Percentiles rank a stretch among this genome's conserved stretches.
These are phyloP conservation scores for Bovichtus variegatus DNA, from an alignment of 2,797 vertebrate species.

Conservation along the genomic window DNA sequence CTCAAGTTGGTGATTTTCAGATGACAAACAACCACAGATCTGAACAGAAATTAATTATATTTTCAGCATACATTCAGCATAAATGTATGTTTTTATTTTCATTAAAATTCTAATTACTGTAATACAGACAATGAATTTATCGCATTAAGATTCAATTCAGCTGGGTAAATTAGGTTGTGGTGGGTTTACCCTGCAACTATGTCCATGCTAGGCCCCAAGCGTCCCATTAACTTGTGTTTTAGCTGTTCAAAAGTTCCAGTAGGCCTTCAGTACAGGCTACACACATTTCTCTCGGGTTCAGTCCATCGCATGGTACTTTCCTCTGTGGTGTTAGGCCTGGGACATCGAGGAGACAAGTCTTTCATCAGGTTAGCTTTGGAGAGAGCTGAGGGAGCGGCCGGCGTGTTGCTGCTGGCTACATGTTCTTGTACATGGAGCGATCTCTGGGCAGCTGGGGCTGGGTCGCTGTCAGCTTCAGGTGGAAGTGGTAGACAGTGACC, in stretches of 20 bases:
- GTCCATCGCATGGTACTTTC: slow-evolving; percentile 31
- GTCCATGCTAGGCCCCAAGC: slow-evolving; percentile 50
- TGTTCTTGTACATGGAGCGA: slow-evolving; percentile 98
- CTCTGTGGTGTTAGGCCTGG: slow-evolving; percentile 55
- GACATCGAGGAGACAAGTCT: slow-evolving; percentile 57
- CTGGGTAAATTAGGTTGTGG: slow-evolving; percentile 39
- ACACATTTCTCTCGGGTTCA: slow-evolving; percentile 39
- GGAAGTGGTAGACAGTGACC: slow-evolving; percentile 93
- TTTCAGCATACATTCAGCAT: slow-evolving; percentile 28
- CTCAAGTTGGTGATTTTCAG: slow-evolving; percentile 6
- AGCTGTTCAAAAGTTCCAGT: slow-evolving; percentile 44
- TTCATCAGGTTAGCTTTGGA: slow-evolving; percentile 52
- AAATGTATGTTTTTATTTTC: slow-evolving; percentile 14
- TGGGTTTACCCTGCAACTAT: slow-evolving; percentile 54
- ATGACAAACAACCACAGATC: slow-evolving; percentile 8
- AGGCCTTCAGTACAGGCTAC: slow-evolving; percentile 40
- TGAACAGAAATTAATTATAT: slow-evolving; percentile 18
- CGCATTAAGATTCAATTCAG: slow-evolving; percentile 50
- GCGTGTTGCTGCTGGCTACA: slow-evolving; percentile 83
- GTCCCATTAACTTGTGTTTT: slow-evolving; percentile 45
- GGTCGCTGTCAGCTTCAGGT: slow-evolving; percentile 93
- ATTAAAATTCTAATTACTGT: slow-evolving; percentile 37
- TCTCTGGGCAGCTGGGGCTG: slow-evolving; percentile 94
- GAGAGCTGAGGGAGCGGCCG: slow-evolving; percentile 30
- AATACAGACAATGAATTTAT: slow-evolving; percentile 42